Evolutionary conservation across 2,797 vertebrate species (phyloP).

Genomic region (Rhinella marina): DNA sequence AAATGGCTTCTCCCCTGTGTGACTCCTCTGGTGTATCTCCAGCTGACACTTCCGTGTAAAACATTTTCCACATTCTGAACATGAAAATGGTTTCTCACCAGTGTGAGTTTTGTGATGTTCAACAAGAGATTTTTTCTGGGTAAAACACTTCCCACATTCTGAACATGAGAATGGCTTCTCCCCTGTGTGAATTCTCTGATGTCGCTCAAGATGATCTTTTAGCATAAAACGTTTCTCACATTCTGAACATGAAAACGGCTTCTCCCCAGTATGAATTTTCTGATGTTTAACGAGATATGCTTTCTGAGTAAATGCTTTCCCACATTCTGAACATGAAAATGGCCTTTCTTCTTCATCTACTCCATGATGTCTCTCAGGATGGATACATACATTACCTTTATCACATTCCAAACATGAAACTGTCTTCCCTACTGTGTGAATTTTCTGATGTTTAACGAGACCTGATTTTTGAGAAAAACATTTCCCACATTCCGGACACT

Average conservation of each 20-base stretch:
- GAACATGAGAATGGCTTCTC: neutral
- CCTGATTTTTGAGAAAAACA: neutral
- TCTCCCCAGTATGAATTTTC: constrained; percentile 2
- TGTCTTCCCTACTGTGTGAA: neutral
- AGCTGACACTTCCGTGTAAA: constrained; percentile 10
- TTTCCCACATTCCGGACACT: neutral
- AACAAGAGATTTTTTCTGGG: neutral
- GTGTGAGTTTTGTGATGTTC: constrained; percentile 31
- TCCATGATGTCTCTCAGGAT: neutral
- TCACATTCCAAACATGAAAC: constrained; percentile 4
- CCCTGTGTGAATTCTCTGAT: constrained; percentile 9
- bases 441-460: neutral
- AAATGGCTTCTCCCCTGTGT: neutral
- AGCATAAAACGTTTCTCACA: neutral
- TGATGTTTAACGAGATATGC: constrained; percentile 15
- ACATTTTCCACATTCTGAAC: constrained; percentile 25
- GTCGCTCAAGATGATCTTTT: neutral
- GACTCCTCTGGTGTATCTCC: neutral
- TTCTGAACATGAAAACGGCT: neutral
- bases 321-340: constrained; percentile 13
- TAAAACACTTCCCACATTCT: neutral
- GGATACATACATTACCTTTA: neutral
- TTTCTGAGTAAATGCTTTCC: constrained; percentile 21
- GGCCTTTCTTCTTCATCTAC: neutral
- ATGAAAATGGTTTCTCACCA: constrained; percentile 11